A percentile compares a stretch with the other conserved stretches of the same genome.
These are phyloP conservation scores for Mormyrus hasselquistii DNA, from an alignment of 2,797 vertebrate species.

Conservation along the genomic window DNA sequence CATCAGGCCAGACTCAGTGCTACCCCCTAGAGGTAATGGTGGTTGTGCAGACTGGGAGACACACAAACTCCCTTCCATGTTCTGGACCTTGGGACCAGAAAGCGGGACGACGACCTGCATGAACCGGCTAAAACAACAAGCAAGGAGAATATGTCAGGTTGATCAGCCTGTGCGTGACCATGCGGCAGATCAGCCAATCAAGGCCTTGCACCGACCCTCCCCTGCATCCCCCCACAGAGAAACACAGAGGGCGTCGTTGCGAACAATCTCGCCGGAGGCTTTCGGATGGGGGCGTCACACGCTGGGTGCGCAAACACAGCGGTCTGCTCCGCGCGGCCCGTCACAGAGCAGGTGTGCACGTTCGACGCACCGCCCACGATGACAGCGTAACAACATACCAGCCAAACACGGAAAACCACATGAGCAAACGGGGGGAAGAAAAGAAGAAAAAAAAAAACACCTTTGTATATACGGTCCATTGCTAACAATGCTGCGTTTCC, in stretches of 20 bases:
- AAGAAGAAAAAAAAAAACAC: background rate
- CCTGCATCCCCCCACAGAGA: background rate
- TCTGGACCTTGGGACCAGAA: background rate
- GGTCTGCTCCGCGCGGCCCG: background rate
- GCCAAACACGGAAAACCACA: background rate
- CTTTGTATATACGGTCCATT: background rate
- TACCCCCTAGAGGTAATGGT: background rate
- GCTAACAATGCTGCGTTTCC: background rate
- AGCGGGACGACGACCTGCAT: background rate
- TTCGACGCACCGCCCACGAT: background rate
- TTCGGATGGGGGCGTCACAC: background rate
- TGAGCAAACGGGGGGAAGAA: background rate
- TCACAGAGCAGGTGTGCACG: background rate
- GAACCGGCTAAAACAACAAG: background rate
- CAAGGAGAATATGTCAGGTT: background rate
- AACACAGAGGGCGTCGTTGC: background rate
- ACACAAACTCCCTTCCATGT: background rate
- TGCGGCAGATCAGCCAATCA: background rate
- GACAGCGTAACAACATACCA: background rate
- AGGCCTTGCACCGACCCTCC: background rate
- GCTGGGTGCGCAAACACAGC: background rate
- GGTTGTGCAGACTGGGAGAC: background rate
- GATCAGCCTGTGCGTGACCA: background rate
- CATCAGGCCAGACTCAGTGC: background rate
- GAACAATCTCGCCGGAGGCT: background rate